Evolutionary conservation across 92 coral and sea anemone species (phyloP), one percentile per base, ranked within the genome.

Genomic region (Micromussa lordhowensis): DNA sequence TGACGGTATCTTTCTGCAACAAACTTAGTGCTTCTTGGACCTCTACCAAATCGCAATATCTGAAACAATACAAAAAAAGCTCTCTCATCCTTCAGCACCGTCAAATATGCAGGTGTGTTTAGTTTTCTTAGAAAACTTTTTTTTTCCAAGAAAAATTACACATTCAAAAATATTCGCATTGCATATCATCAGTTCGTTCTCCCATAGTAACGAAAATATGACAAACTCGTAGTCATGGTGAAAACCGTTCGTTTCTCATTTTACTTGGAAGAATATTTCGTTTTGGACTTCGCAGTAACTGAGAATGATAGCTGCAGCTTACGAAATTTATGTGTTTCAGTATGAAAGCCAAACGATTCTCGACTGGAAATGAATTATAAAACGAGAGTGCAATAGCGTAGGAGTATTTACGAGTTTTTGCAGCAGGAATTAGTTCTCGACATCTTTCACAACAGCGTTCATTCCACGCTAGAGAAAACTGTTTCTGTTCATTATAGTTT

Each of bases 111-210:
- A 73, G 78, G 78, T 32, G 78, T 53, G 22, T 18, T 29, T 8
- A 4, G 10, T 73, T n/a, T 73, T 73, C 78, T 32, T 18, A 4
- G 78, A 34, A 73, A 73, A n/a, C n/a, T n/a, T n/a, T 6, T 13
- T 73, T 11, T 73, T 73, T 73, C 78, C 78, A 53, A 73, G 78
- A 73, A 73, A 73, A 73, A 38, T 36, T 73, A 5, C 22, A 28
- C 4, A 73, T 36, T 73, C 22, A 34, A 17, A 40, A 35, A 1
- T 61, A 61, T 61, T 73, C 26, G 11, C 51, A 73, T 8, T 36
- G 48, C 10, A 66, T 66, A 26, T 34, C 14, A 3, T 34, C 32
- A 19, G 36, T 71, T 36, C 48, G 4, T 35, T 21, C 49, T 73
- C 51, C 78, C 29, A 34, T 34, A 28, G 51, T 35, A 73, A 73